Evolutionary conservation across 2,113 vertebrate species (phyloP).

Genomic region (Myotis davidii): DNA sequence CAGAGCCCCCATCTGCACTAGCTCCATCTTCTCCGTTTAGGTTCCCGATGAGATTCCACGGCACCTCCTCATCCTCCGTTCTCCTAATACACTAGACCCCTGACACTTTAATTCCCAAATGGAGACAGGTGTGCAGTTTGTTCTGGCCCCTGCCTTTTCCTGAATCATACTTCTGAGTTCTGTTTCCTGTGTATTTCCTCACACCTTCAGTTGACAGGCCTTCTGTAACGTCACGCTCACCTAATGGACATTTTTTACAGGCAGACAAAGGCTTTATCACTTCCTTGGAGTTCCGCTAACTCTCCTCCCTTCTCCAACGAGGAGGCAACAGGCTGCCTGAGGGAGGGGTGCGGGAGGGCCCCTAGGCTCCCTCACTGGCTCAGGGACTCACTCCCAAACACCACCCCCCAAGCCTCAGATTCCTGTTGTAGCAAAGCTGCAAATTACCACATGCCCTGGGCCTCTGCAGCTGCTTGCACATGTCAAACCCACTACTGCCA

Average conservation of each 20-base stretch:
- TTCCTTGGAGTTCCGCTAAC: neutral
- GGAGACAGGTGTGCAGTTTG: neutral
- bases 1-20: accelerated
- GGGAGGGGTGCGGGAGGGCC: neutral
- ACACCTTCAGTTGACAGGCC: neutral
- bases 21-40: neutral
- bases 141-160: neutral
- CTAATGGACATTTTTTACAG: neutral
- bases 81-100: neutral
- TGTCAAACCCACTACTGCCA: neutral
- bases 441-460: accelerated
- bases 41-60: neutral
- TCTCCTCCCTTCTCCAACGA: neutral
- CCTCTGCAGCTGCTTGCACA: neutral
- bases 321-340: neutral
- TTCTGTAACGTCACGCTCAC: neutral
- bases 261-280: neutral
- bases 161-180: neutral
- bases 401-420: neutral
- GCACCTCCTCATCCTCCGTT: neutral
- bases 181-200: neutral
- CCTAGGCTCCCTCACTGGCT: neutral
- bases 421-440: neutral
- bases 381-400: neutral
- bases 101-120: neutral